Conservation (phyloP, 1,140 invertebrate genomes). For the Chymomyza costata region DNA sequence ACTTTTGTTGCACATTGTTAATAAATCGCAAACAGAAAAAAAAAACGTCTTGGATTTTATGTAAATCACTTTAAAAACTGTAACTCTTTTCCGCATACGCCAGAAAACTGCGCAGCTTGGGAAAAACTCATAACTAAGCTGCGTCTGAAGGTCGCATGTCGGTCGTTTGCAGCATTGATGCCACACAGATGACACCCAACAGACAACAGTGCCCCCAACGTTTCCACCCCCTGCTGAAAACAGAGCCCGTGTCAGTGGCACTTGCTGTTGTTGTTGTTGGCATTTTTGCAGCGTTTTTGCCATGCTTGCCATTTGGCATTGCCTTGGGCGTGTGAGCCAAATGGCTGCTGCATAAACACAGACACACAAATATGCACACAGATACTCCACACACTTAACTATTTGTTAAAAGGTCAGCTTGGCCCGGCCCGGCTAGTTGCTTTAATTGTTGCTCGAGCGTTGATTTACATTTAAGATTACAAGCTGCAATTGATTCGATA, state of each 20-base stretch:
- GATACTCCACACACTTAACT: slow-evolving; percentile 14
- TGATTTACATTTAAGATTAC: slow-evolving; percentile 18
- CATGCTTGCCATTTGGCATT: slow-evolving; percentile 26
- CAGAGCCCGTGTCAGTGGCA: not conserved
- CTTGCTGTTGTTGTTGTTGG: slow-evolving; percentile 11
- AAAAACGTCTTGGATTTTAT: slow-evolving; percentile 42
- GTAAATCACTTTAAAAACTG: slow-evolving; percentile 35
- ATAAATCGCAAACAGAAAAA: slow-evolving; percentile 4
- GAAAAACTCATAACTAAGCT: slow-evolving; percentile 39
- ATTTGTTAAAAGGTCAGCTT: slow-evolving; percentile 60
- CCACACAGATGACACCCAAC: no score
- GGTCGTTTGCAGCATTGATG: no score
- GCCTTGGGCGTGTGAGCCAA: slow-evolving; percentile 47
- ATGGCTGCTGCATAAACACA: slow-evolving; percentile 1
- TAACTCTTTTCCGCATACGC: slow-evolving; percentile 63
- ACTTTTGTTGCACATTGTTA: not conserved
- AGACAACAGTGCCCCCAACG: no score
- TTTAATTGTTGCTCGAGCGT: slow-evolving; percentile 31
- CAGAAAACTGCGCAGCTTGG: slow-evolving; percentile 42
- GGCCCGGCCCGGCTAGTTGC: slow-evolving; percentile 12
- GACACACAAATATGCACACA: not conserved
- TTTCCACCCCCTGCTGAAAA: not conserved
- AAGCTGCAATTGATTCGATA: slow-evolving; percentile 25
- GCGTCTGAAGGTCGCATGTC: slow-evolving; percentile 49
- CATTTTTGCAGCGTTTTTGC: slow-evolving; percentile 1